Evolutionary conservation across 2,797 vertebrate genomes (phyloP), one percentile per base, ranked within the genome.

Genomic region (Onychomys arenicola): DNA sequence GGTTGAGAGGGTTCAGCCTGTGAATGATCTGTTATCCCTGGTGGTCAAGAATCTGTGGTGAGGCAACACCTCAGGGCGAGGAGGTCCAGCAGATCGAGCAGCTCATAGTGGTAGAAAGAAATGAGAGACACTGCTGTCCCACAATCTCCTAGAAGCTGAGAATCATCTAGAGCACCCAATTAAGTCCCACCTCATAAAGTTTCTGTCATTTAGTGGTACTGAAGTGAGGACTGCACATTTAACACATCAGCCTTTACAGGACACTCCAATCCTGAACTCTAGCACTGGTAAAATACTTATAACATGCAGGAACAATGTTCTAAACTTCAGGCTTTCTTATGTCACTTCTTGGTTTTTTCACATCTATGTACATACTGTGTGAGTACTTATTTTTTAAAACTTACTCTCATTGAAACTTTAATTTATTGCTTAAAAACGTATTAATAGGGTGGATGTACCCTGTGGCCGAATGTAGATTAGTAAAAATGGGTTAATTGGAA

Each of bases 371-470:
- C 13, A 77, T 29, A 81, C 21, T 61, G 4, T 29, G n/a, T 27
- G 71, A 40, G 10, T 21, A 61, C 17, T 46, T 63, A 80, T 29
- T 65, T 88, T 83, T 81, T 21, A 25, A 52, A 52, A 84, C 69
- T 43, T 65, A 37, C 25, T 76, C 29, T 69, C 32, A 43, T 76
- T 86, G 92, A 61, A 16, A 94, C 76, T 83, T 88, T 73, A 69
- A 96, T 55, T 7, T 88, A 40, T 80, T 92, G 23, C 59, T 65
- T 82, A 40, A 27, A 95, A 91, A 91, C 32, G 40, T 67, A 63
- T 89, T 71, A 5, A n/a, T 75, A 27, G 46, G 55, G 17, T 57
- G 5, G 69, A 73, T 75, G 3, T 43, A 5, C 37, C 14, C 25
- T 59, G 13, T 52, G 13, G 52, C 52, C 13, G 52, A 52, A 52